phyloP scores from a whole-genome alignment of 2,113 vertebrate genomes.

The Centropus unirufus region DNA sequence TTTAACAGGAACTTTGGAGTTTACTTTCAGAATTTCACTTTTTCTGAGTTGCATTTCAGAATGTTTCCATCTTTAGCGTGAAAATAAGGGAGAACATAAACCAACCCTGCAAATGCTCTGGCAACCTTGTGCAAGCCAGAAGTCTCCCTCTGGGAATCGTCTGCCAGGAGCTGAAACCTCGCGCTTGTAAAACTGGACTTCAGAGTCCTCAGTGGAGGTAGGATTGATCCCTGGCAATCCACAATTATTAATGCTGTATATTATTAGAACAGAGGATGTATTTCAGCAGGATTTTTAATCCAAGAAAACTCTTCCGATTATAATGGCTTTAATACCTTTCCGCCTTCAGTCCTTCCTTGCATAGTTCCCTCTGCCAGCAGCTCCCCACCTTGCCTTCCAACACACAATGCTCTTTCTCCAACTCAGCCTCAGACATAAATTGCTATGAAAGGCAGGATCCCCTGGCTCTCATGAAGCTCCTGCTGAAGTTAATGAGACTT shows the following conservation, averaged over 20 bases:
- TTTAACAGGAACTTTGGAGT: not conserved
- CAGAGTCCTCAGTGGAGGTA: not conserved
- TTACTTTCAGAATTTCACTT: not conserved
- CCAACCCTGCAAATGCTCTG: not conserved
- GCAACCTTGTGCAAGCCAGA: not conserved
- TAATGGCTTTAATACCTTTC: not conserved
- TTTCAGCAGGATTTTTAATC: constrained; percentile 39
- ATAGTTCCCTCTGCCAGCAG: not conserved
- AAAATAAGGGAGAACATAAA: not conserved
- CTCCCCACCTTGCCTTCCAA: constrained; percentile 3
- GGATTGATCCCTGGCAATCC: not conserved
- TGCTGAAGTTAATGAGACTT: constrained; percentile 33
- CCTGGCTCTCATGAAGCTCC: constrained; percentile 31
- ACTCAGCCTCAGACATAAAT: not conserved
- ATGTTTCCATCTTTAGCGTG: not conserved
- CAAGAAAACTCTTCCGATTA: not conserved
- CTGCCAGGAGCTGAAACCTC: not conserved
- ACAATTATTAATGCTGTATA: not conserved
- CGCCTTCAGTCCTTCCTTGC: not conserved
- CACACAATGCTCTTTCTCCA: constrained; percentile 15
- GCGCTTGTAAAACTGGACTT: not conserved
- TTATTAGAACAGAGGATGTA: not conserved
- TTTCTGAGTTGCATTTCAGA: not conserved
- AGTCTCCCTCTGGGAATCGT: accelerated
- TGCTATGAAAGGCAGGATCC: constrained; percentile 27